Evolutionary conservation across 2,888 invertebrate genomes (phyloP), one percentile per base, ranked within the genome.

Genomic region (Drosophila birchii): DNA sequence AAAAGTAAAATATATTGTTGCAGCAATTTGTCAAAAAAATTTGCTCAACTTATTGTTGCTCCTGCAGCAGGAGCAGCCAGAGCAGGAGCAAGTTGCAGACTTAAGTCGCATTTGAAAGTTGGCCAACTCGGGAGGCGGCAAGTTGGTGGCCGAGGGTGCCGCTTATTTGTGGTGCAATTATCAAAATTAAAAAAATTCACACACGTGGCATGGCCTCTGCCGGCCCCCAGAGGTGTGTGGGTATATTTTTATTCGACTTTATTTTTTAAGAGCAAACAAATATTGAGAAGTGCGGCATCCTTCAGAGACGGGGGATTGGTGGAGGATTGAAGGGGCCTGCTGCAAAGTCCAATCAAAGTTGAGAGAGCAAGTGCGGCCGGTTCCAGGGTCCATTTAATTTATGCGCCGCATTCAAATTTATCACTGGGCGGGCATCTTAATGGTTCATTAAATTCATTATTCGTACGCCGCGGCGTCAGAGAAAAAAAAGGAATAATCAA

Each of bases 391-490:
- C 82, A 76, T 82, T 80, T 88, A 89, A 90, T 91, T 89, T 91
- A 91, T 91, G 88, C 87, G 75, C 71, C 79, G 79, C 88, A 81
- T 83, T 81, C 80, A 79, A 89, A 91, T 91, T 90, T 91, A 91
- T 91, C 82, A 89, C 84, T 86, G 80, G 86, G 66, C 83, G 70
- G 87, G 88, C 91, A 91, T 91, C 91, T 91, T 90, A 91, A 91
- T 91, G 91, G 91, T 91, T 91, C 91, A 91, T 91, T 91, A 91
- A 91, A 91, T 91, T 89, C 91, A 91, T 91, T 91, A 91, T 86
- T 88, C 85, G 86, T 79, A 78, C 80, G 43, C 60, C 78, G 72
- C 32, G 14, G 34, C 34, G 56, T 86, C 80, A 73, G 76, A 74
- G 76, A 79, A 79, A 74, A 80, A 73, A 69, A 80, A 61, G 72